These are phyloP conservation scores for Salmo trutta DNA, from an alignment of 2,797 vertebrate genomes.

Conservation along the genomic window DNA sequence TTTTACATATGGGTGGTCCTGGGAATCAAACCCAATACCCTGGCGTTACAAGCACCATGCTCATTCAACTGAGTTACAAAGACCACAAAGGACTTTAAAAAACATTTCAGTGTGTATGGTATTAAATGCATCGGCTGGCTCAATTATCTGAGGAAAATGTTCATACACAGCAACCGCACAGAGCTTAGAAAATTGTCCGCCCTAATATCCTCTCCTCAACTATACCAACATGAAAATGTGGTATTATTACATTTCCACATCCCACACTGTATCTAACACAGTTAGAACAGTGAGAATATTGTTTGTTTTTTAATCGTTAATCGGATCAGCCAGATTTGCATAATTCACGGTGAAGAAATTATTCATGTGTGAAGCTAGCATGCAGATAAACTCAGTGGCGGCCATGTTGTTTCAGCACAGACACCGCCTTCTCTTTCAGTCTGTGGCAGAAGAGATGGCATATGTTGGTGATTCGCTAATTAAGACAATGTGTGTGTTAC, in stretches of 20 bases:
- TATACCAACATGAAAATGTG: not conserved
- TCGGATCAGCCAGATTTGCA: slow-evolving; percentile 17
- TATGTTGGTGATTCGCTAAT: not conserved
- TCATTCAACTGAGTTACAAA: no score
- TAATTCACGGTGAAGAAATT: slow-evolving; percentile 11
- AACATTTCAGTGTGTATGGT: not conserved
- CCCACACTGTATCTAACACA: slow-evolving; percentile 1
- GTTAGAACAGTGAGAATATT: slow-evolving; percentile 5
- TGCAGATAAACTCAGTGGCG: slow-evolving; percentile 11
- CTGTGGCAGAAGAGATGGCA: not conserved
- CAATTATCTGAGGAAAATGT: not conserved
- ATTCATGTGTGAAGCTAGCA: slow-evolving; percentile 13
- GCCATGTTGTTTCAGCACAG: slow-evolving; percentile 4
- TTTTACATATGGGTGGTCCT: no score
- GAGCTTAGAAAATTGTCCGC: not conserved
- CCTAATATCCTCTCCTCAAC: not conserved
- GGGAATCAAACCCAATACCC: no score
- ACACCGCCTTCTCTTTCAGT: not conserved
- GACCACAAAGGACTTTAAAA: no score
- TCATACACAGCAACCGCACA: not conserved
- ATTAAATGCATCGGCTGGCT: not conserved
- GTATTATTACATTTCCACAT: not conserved
- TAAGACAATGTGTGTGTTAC: not conserved
- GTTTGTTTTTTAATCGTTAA: slow-evolving; percentile 22
- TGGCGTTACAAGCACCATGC: no score